Base-by-base conservation (phyloP, 2,888 invertebrate species). In the Serripes groenlandicus region DNA sequence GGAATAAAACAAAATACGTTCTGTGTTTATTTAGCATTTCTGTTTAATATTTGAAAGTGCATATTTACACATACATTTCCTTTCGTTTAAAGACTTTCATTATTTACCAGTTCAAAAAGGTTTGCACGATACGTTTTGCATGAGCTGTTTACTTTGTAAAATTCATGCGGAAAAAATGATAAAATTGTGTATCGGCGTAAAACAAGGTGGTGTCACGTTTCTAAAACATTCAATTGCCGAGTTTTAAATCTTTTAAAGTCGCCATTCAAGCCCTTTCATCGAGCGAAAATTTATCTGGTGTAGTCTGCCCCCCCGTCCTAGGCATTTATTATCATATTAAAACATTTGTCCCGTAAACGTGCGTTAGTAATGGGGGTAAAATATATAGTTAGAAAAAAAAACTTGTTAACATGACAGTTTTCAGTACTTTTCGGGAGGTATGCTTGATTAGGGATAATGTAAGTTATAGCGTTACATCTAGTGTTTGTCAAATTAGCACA, bases 401-500 rank as follows among this genome's bases (percentile, higher is more conserved):
- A 23, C 58, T 58, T 58, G 11, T 28, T 11, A 26, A 58, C 58
- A 15, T 23, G 58, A 26, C 58, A 26, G 58, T 58, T 58, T 28
- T n/a, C n/a, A n/a, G n/a, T n/a, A n/a, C n/a, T 49, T 62, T 62
- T 18, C 32, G 11, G 62, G 34, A 35, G 34, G 18, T 62, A 62
- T 62, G 62, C 62, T 32, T 62, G 62, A 62, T 62, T 62, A 34
- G 34, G 34, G 62, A 34, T 34, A 62, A 34, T 62, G 62, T 62
- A 34, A 34, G n/a, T 28, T 34, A 62, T 62, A 34, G 32, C 62
- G 62, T 18, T 62, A 62, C 62, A 62, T 62, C 37, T 66, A 2
- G 66, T 66, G 37, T 66, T 42, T 66, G 66, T 66, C 66, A 66
- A 66, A 66, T 66, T 66, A 42, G 28, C 66, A 66, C 66, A 66